Percentiles rank a stretch among this genome's conserved stretches.
These are phyloP conservation scores for Coregonus ussuriensis DNA, from an alignment of 2,797 vertebrate species.

Conservation along the genomic window DNA sequence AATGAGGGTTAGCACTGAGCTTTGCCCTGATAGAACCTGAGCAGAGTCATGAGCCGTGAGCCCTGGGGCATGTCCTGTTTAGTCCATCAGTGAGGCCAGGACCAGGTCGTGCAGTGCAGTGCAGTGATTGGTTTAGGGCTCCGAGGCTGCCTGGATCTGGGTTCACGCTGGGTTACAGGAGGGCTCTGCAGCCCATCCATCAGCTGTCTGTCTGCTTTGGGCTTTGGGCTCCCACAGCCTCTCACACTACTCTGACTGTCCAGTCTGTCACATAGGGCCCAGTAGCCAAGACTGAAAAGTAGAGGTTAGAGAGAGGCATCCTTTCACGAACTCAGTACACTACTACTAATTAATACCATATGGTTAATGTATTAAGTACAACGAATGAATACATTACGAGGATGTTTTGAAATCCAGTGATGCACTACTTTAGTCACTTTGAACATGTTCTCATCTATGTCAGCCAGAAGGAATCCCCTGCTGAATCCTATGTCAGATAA, in stretches of 20 bases:
- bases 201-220: not conserved
- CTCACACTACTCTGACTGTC: not conserved
- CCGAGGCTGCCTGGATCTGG: slow-evolving; percentile 8
- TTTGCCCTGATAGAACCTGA: not conserved
- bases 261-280: not conserved
- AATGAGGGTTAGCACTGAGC: not conserved
- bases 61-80: slow-evolving; percentile 9
- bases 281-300: not conserved
- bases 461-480: not conserved
- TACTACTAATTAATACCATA: not conserved
- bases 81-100: slow-evolving; percentile 12
- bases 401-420: not conserved
- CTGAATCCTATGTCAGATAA: not conserved
- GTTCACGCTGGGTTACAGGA: slow-evolving; percentile 20
- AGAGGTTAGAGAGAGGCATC: not conserved
- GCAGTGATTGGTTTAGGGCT: slow-evolving; percentile 18
- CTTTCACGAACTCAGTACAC: not conserved
- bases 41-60: not conserved
- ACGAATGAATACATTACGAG: not conserved
- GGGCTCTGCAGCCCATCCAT: slow-evolving; percentile 15
- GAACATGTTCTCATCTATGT: not conserved
- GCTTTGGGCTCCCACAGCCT: not conserved
- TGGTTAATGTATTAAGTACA: not conserved
- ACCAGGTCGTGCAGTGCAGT: not conserved
- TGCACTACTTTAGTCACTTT: not conserved